Evolutionary conservation across 1,140 invertebrate species (phyloP), one percentile per base, ranked within the genome.

Genomic region (Ptiloglossa arizonensis): DNA sequence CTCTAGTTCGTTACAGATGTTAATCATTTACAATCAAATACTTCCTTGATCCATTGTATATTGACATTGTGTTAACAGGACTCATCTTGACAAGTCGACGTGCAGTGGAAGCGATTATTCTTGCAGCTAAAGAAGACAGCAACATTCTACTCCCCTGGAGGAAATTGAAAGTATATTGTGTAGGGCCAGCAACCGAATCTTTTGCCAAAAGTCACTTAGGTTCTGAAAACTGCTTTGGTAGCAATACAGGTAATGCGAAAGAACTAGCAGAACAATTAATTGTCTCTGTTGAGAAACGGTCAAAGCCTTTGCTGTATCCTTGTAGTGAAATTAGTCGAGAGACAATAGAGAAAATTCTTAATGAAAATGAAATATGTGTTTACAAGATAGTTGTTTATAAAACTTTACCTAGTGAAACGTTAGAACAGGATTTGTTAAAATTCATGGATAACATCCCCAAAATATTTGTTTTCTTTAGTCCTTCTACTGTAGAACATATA

Each of bases 401-500:
- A 63, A 92, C 91, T 35, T 72, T 90, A 63, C 80, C 87, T 4
- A 85, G 83, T 19, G 75, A 91, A 77, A 86, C 73, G 15, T 84
- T 93, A n/a, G 74, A 87, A 57, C 27, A 57, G 0, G 82, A 91
- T 57, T 77, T 91, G 22, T 41, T 80, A 24, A 63, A 81, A 67
- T 67, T 89, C 5, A 63, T 89, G 13, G 56, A 79, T 17, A 63
- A 67, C 13, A 68, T 70, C 27, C 67, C 85, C 9, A 72, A 82
- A 52, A 87, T 88, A 83, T 87, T 90, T 71, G 88, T 92, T 44
- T 91, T 92, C 67, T 93, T 92, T 69, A 93, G 92, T 86, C 91
- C 92, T 27, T 92, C 91, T 46, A 83, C 81, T 50, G 90, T 91
- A 27, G 82, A 92, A 27, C 78, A 82, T 69, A 48, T 92, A 44